phyloP scores from a whole-genome alignment of 2,888 invertebrate genomes.

The Leptopilina syphax region DNA sequence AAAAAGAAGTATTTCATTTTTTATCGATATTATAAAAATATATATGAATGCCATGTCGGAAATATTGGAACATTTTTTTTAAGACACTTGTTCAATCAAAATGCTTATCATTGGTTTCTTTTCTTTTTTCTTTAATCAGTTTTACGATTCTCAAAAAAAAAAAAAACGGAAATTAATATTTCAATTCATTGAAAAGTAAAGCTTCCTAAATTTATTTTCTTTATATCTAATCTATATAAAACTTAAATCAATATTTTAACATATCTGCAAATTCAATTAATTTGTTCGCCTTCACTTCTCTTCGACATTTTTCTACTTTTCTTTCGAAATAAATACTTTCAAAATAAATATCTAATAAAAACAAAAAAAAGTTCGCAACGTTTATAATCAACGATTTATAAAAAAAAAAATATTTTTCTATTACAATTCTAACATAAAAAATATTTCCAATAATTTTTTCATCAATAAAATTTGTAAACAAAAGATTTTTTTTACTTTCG shows the following conservation, averaged over 20 bases:
- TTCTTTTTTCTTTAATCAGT: too few relatives aligned
- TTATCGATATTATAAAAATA: neutral
- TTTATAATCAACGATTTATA: too few relatives aligned
- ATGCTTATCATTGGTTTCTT: neutral
- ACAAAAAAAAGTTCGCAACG: too few relatives aligned
- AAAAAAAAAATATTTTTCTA: too few relatives aligned
- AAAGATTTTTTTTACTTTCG: too few relatives aligned
- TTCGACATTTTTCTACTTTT: neutral
- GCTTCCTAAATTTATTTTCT: neutral
- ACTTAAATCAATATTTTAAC: neutral
- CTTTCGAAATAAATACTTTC: too few relatives aligned
- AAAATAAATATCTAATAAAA: too few relatives aligned
- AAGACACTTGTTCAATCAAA: slow-evolving; percentile 5
- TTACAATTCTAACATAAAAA: too few relatives aligned
- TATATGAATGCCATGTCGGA: neutral
- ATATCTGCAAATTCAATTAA: too few relatives aligned
- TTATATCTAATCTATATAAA: neutral
- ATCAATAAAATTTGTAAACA: too few relatives aligned
- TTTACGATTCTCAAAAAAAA: neutral
- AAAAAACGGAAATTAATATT: neutral
- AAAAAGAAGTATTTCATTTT: neutral
- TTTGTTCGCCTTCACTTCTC: too few relatives aligned
- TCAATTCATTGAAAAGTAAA: neutral
- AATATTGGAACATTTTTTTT: neutral
- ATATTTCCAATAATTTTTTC: too few relatives aligned